phyloP scores from a whole-genome alignment of 2,888 invertebrate species.

The Chalcosyrphus nemorum region DNA sequence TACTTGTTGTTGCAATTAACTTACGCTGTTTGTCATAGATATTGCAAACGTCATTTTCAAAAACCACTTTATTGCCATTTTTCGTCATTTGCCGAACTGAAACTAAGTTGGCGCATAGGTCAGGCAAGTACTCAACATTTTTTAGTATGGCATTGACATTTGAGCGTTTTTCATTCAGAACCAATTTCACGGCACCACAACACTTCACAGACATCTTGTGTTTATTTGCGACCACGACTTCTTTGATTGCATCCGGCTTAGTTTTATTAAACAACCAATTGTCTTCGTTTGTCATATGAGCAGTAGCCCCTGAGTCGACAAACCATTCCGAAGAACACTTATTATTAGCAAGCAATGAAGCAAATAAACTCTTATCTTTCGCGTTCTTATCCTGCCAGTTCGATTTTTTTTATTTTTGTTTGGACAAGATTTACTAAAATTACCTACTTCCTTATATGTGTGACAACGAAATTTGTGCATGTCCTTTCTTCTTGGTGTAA shows the following conservation, averaged over 20 bases:
- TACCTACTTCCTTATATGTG: slow-evolving; percentile 47
- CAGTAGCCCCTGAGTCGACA: slow-evolving; percentile 49
- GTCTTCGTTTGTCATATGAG: slow-evolving; percentile 48
- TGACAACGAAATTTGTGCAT: slow-evolving; percentile 36
- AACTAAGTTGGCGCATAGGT: slow-evolving; percentile 48
- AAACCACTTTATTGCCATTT: slow-evolving; percentile 68
- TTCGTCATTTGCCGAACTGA: slow-evolving; percentile 64
- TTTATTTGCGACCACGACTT: slow-evolving; percentile 54
- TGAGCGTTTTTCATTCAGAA: neutral
- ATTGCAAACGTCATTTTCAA: slow-evolving; percentile 5
- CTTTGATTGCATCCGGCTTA: neutral
- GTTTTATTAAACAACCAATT: slow-evolving; percentile 9
- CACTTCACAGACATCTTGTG: slow-evolving; percentile 35
- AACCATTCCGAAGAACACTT: slow-evolving; percentile 44
- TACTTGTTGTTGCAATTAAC: slow-evolving; percentile 54
- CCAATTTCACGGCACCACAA: slow-evolving; percentile 42
- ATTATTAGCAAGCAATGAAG: slow-evolving; percentile 40
- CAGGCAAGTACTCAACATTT: slow-evolving; percentile 49
- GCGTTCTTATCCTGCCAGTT: neutral
- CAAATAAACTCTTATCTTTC: slow-evolving; percentile 39
- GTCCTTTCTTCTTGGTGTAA: slow-evolving; percentile 1
- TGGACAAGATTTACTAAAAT: slow-evolving; percentile 50
- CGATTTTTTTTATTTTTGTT: slow-evolving; percentile 25
- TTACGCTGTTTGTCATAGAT: slow-evolving; percentile 47
- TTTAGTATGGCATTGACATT: neutral